These are phyloP conservation scores for Lophotis ruficrista DNA, from an alignment of 2,113 vertebrate species.

Conservation along the genomic window DNA sequence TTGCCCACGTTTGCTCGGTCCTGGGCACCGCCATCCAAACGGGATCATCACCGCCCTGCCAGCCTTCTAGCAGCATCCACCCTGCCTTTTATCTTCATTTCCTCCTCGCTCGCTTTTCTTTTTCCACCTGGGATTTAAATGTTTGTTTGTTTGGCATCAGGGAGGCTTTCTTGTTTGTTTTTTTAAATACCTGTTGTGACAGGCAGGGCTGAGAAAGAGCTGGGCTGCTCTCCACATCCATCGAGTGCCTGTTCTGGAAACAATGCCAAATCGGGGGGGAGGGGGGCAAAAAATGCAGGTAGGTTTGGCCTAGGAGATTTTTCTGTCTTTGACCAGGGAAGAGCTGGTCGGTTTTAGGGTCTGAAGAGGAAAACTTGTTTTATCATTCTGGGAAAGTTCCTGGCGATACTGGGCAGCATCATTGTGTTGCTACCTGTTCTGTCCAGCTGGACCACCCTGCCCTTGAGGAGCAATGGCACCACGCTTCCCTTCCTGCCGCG, in stretches of 20 bases:
- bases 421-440: not conserved
- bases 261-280: not conserved
- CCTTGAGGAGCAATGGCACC: not conserved
- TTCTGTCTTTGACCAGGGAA: not conserved
- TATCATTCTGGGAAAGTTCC: not conserved
- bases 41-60: not conserved
- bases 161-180: conserved; percentile 17
- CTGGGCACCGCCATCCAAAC: not conserved
- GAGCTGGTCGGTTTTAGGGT: not conserved
- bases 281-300: not conserved
- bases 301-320: not conserved
- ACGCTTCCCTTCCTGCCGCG: fast-evolving
- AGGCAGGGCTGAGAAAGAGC: not conserved
- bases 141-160: not conserved
- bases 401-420: fast-evolving
- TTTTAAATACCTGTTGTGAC: conserved; percentile 18
- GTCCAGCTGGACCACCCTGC: not conserved
- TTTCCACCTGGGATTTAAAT: not conserved
- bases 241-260: fast-evolving
- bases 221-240: not conserved
- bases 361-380: not conserved
- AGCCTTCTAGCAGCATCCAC: not conserved
- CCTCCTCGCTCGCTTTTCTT: not conserved
- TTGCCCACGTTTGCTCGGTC: not conserved
- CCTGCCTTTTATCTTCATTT: conserved; percentile 10